These are phyloP conservation scores for Rambutsinella grinnellia DNA, from an alignment of 2,888 invertebrate genomes.

Conservation along the genomic window DNA sequence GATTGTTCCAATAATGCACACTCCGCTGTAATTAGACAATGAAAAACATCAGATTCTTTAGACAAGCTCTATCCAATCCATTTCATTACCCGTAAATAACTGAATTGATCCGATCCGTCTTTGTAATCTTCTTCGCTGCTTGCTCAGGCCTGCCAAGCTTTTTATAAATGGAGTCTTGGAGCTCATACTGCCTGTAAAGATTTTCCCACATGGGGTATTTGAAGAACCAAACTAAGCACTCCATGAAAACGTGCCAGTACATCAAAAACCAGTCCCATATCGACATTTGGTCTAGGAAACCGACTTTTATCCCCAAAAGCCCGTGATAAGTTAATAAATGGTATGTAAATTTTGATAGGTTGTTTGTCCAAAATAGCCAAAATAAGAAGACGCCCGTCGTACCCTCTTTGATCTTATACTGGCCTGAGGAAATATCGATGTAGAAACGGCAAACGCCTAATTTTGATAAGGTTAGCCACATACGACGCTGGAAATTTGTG, in stretches of 20 bases:
- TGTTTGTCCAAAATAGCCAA: conserved; percentile 29
- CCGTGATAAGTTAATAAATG: conserved; percentile 20
- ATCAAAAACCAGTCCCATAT: conserved; percentile 35
- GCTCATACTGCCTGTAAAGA: conserved; percentile 50
- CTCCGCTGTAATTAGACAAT: background rate
- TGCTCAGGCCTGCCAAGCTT: conserved; percentile 32
- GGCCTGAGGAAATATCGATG: conserved; percentile 4
- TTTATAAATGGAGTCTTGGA: conserved; percentile 46
- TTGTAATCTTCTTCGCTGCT: conserved; percentile 32
- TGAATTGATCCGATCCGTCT: conserved; percentile 45
- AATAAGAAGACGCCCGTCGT: background rate
- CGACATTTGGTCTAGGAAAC: conserved; percentile 36
- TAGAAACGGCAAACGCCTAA: conserved; percentile 12
- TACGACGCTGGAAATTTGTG: conserved; percentile 29
- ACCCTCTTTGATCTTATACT: conserved; percentile 1
- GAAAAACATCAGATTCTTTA: background rate
- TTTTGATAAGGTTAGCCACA: conserved; percentile 16
- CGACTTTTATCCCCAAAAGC: conserved; percentile 9
- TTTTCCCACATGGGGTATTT: conserved; percentile 53
- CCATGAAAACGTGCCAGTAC: conserved; percentile 47
- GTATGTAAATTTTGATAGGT: conserved; percentile 17
- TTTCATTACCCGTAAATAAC: conserved; percentile 40
- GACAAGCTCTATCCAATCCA: no score
- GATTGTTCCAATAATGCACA: conserved; percentile 48
- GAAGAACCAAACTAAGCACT: conserved; percentile 48